Evolutionary conservation across 2,888 invertebrate species (phyloP).

Genomic region (Eristalis pertinax): DNA sequence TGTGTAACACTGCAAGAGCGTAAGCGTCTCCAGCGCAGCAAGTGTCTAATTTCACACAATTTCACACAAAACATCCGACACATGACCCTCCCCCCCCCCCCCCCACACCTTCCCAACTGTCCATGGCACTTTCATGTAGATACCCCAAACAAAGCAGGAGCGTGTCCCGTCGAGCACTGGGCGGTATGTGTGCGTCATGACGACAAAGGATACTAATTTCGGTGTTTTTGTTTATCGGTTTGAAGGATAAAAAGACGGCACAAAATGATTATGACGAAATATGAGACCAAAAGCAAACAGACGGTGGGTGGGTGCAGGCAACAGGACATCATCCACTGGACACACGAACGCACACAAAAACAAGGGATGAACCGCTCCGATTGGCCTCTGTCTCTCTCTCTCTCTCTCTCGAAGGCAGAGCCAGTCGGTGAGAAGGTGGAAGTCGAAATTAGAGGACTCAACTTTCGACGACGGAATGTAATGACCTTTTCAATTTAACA

Average conservation of each 20-base stretch:
- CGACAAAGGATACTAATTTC: slow-evolving; percentile 59
- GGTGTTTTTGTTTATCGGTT: slow-evolving; percentile 60
- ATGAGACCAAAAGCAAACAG: slow-evolving; percentile 23
- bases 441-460: slow-evolving; percentile 41
- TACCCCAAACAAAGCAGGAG: not conserved
- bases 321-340: slow-evolving; percentile 21
- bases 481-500: slow-evolving; percentile 55
- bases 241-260: slow-evolving; percentile 34
- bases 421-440: not conserved
- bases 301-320: slow-evolving; percentile 12
- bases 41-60: slow-evolving; percentile 56
- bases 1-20: not conserved
- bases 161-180: not conserved
- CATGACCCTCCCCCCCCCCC: slow-evolving; percentile 13
- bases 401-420: not conserved
- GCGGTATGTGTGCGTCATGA: not conserved
- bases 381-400: not conserved
- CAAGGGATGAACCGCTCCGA: not conserved
- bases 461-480: slow-evolving; percentile 36
- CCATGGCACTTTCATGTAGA: not conserved
- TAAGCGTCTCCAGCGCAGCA: slow-evolving; percentile 20
- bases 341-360: slow-evolving; percentile 14
- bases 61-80: slow-evolving; percentile 43
- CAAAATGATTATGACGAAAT: slow-evolving; percentile 50
- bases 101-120: no score